phyloP scores from a whole-genome alignment of 37 sponge, comb jelly and placozoan species.

The Corticium candelabrum region DNA sequence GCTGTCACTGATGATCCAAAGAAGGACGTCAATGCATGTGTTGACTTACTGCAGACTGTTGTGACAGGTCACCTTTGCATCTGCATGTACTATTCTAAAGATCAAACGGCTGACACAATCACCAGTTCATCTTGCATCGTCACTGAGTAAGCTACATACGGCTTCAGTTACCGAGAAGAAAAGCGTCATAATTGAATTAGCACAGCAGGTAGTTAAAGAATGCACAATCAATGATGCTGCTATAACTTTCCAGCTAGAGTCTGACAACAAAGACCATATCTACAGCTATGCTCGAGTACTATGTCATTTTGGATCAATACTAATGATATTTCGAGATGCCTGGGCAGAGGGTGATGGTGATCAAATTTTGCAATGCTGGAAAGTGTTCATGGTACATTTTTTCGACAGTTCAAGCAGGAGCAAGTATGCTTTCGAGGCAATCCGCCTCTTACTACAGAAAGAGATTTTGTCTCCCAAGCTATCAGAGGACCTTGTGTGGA shows the following conservation, averaged over 20 bases:
- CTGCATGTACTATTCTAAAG: no score
- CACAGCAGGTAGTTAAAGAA: background rate
- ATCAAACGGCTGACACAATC: slow-evolving; percentile 1
- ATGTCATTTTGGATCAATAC: slow-evolving; percentile 26
- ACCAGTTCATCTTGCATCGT: slow-evolving; percentile 1
- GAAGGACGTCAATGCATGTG: slow-evolving; percentile 15
- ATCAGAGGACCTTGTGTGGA: background rate
- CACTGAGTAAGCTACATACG: no score
- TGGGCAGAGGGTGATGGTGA: slow-evolving; percentile 21
- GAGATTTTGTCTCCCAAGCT: background rate
- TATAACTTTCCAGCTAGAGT: background rate
- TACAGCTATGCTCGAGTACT: slow-evolving; percentile 26
- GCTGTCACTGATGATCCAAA: slow-evolving; percentile 15
- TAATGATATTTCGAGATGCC: slow-evolving; percentile 1
- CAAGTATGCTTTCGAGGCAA: slow-evolving; percentile 7
- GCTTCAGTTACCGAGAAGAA: no score
- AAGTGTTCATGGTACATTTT: background rate
- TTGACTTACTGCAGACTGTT: slow-evolving; percentile 23
- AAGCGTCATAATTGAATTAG: background rate
- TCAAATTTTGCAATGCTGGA: background rate
- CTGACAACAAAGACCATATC: slow-evolving; percentile 11
- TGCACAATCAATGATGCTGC: background rate
- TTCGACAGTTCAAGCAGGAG: background rate
- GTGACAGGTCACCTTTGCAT: slow-evolving; percentile 26
- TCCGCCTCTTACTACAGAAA: background rate